Conservation (phyloP, 2,113 vertebrate genomes). For the Oxyura jamaicensis region DNA sequence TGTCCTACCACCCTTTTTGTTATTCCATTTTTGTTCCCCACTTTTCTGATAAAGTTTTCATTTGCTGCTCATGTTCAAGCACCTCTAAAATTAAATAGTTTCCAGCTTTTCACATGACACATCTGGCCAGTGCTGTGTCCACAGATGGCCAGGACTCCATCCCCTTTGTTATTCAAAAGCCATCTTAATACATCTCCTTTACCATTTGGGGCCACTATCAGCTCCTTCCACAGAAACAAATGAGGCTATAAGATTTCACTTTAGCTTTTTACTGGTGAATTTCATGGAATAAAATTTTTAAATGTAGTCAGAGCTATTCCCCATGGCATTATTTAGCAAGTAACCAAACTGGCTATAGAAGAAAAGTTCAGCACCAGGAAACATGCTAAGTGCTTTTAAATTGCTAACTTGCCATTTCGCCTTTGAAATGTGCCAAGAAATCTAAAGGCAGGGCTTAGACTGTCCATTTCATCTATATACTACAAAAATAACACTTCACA, state of each 20-base stretch:
- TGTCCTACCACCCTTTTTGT: background rate
- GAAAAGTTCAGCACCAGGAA: constrained; percentile 33
- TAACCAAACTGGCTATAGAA: constrained; percentile 17
- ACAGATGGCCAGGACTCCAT: background rate
- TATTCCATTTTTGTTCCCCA: background rate
- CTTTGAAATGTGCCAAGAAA: constrained; percentile 42
- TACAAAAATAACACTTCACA: background rate
- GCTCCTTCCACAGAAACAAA: constrained; percentile 1
- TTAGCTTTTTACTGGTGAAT: constrained; percentile 10
- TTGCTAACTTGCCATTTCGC: constrained; percentile 47
- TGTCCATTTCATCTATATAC: constrained; percentile 6
- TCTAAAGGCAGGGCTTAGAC: background rate
- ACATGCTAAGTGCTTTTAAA: constrained; percentile 49
- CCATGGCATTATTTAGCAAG: constrained; percentile 44
- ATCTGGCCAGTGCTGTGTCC: background rate
- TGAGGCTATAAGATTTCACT: background rate
- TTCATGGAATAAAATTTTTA: constrained; percentile 49
- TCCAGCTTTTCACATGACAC: background rate
- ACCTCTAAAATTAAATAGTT: background rate
- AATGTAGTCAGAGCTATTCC: constrained; percentile 7
- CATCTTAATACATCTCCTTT: background rate
- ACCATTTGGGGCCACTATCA: background rate
- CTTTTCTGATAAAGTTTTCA: background rate
- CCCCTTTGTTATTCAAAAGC: background rate
- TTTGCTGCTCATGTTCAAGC: background rate